These are phyloP conservation scores for Drosophila ficusphila DNA, from an alignment of 1,140 invertebrate species.

Conservation along the genomic window DNA sequence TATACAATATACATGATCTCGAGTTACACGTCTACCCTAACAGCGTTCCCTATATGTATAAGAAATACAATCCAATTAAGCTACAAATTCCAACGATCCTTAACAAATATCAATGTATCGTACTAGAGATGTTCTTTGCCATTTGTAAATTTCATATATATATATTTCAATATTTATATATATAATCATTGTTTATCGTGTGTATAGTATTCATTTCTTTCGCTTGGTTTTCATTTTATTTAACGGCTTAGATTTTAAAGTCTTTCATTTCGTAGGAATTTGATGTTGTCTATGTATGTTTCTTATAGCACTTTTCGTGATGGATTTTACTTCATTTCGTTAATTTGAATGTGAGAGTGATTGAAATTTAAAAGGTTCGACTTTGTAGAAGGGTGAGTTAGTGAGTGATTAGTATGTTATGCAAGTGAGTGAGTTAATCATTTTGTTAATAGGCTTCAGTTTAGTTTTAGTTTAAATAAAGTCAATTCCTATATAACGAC, in stretches of 20 bases:
- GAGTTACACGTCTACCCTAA: constrained; percentile 70
- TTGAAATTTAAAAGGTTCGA: constrained; percentile 13
- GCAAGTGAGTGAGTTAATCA: constrained; percentile 31
- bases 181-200: constrained; percentile 47
- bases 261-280: constrained; percentile 84
- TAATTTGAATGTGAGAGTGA: constrained; percentile 7
- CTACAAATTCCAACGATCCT: constrained; percentile 81
- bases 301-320: constrained; percentile 46
- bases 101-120: constrained; percentile 69
- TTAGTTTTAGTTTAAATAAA: constrained; percentile 49
- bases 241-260: constrained; percentile 82
- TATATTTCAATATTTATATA: constrained; percentile 29
- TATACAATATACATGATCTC: constrained; percentile 73
- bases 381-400: constrained; percentile 11
- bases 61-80: constrained; percentile 72
- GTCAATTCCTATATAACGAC: constrained; percentile 80
- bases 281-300: constrained; percentile 74
- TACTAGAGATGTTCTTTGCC: constrained; percentile 65
- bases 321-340: constrained; percentile 13
- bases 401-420: constrained; percentile 24
- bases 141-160: constrained; percentile 57
- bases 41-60: constrained; percentile 68
- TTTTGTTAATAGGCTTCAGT: constrained; percentile 36
- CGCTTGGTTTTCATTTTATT: constrained; percentile 53
- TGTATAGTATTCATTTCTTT: constrained; percentile 52